phyloP scores from a whole-genome alignment of 2,113 vertebrate species.

The Nothocercus julius region DNA sequence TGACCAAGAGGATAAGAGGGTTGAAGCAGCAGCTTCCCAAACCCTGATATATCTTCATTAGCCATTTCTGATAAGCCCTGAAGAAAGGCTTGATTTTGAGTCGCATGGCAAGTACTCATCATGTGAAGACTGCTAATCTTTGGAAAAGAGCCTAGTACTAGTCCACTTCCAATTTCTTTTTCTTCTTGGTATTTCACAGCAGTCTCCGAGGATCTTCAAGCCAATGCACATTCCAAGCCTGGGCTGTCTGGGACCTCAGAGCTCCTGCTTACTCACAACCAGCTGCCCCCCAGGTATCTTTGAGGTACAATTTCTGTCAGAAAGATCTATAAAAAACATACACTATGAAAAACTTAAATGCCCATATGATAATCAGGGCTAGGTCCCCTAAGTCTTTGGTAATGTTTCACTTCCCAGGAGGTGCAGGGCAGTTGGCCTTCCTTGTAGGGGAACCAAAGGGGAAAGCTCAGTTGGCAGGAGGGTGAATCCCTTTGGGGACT shows the following conservation, averaged over 20 bases:
- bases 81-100: conserved; percentile 33
- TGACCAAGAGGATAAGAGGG: background rate
- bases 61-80: conserved; percentile 32
- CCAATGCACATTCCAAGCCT: background rate
- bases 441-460: background rate
- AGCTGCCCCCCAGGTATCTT: background rate
- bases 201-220: background rate
- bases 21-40: conserved; percentile 15
- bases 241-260: background rate
- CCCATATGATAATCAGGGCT: background rate
- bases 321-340: background rate
- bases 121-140: conserved; percentile 33
- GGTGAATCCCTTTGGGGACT: background rate
- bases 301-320: background rate
- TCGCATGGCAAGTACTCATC: background rate
- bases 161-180: conserved; percentile 37
- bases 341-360: background rate
- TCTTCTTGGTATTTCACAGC: conserved; percentile 21
- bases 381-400: background rate
- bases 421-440: background rate
- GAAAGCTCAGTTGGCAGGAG: background rate
- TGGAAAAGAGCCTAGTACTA: conserved; percentile 13
- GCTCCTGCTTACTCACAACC: background rate
- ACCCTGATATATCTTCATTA: conserved; percentile 19
- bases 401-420: background rate